These are phyloP conservation scores for Montifringilla adamsi DNA, from an alignment of 2,113 vertebrate species.

Conservation along the genomic window DNA sequence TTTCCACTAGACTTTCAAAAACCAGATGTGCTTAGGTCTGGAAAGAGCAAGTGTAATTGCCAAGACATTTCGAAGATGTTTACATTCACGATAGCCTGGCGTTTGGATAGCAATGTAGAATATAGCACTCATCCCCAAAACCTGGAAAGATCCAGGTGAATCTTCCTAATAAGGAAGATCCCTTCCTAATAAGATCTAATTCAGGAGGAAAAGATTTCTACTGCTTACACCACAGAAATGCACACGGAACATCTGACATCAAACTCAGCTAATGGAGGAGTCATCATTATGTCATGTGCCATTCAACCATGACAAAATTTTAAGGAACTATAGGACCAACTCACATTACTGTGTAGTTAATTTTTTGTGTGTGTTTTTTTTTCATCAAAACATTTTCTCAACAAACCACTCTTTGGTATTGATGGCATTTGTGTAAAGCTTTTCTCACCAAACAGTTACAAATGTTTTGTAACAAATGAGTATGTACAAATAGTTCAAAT, in stretches of 20 bases:
- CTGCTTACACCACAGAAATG: neutral
- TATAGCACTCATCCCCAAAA: neutral
- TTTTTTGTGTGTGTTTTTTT: neutral
- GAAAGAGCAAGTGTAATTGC: neutral
- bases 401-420: neutral
- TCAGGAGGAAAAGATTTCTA: neutral
- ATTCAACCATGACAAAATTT: neutral
- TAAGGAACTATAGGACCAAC: neutral
- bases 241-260: neutral
- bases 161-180: neutral
- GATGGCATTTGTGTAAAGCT: neutral
- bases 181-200: neutral
- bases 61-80: neutral
- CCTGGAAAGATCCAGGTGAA: neutral
- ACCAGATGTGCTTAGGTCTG: neutral
- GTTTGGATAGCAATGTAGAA: neutral
- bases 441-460: neutral
- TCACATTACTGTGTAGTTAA: neutral
- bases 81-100: neutral
- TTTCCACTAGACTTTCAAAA: neutral
- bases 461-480: neutral
- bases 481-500: neutral
- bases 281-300: neutral
- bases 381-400: neutral
- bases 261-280: neutral